phyloP scores from a whole-genome alignment of 2,797 vertebrate genomes.

The Catostomus latipinnis region DNA sequence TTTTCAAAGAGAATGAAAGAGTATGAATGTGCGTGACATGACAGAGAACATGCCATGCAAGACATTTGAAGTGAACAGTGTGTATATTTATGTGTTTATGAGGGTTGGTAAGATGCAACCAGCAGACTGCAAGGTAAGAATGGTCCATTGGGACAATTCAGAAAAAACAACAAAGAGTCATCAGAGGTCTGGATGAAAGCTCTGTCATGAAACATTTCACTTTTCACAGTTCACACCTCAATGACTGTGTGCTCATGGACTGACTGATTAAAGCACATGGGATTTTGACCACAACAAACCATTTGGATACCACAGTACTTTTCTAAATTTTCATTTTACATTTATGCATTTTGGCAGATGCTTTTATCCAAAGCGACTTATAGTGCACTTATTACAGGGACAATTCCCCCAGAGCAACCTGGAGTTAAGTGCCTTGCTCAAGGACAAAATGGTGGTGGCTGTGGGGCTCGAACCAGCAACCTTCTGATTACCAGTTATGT shows the following conservation, averaged over 20 bases:
- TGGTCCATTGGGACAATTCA: constrained; percentile 76
- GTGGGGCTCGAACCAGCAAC: too few species aligned
- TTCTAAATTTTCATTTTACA: background rate
- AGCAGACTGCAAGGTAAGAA: constrained; percentile 74
- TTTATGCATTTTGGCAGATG: too few species aligned
- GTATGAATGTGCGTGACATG: constrained; percentile 59
- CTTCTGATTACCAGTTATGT: too few species aligned
- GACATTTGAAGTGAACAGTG: constrained; percentile 32
- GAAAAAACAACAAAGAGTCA: constrained; percentile 80
- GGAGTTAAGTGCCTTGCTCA: too few species aligned
- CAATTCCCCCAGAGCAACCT: too few species aligned
- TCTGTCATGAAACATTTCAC: constrained; percentile 76
- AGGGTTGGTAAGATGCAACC: constrained; percentile 68
- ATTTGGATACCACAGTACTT: constrained; percentile 27
- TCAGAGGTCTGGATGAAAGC: constrained; percentile 79
- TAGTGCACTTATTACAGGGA: too few species aligned
- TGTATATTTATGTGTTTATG: constrained; percentile 52
- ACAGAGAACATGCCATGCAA: constrained; percentile 58
- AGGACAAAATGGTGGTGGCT: too few species aligned
- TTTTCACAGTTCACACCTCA: constrained; percentile 68
- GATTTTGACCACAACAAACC: constrained; percentile 70
- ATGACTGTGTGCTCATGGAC: constrained; percentile 17
- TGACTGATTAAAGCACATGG: constrained; percentile 60
- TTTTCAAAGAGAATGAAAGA: constrained; percentile 28
- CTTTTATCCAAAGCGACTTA: too few species aligned